Conservation (phyloP, 2,113 vertebrate genomes). For the Cyprinodon variegatus region DNA sequence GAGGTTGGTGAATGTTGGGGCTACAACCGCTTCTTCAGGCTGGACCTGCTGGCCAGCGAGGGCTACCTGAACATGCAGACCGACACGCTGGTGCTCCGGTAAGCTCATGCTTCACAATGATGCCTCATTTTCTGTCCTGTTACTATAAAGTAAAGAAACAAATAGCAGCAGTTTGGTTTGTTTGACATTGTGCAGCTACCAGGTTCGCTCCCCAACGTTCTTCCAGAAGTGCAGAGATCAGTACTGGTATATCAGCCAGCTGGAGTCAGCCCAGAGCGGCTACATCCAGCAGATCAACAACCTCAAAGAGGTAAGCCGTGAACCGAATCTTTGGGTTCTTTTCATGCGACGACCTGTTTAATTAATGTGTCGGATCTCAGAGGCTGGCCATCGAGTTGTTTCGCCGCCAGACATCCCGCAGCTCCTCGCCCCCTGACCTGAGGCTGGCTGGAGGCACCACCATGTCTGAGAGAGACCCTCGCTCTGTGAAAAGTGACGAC, state of each 20-base stretch:
- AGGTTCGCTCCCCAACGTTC: constrained; percentile 97
- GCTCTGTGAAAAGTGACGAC: constrained; percentile 77
- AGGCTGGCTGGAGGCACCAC: constrained; percentile 82
- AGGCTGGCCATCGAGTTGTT: constrained; percentile 94
- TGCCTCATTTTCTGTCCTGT: not conserved
- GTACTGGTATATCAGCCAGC: constrained; percentile 97
- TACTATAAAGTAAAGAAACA: not conserved
- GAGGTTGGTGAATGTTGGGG: constrained; percentile 99
- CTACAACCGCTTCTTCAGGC: constrained; percentile 97
- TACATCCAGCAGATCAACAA: constrained; percentile 98
- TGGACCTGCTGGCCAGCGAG: constrained; percentile 96
- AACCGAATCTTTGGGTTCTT: not conserved
- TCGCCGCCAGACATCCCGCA: constrained; percentile 89
- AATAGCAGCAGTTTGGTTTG: not conserved
- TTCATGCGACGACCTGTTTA: not conserved
- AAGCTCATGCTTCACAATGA: constrained; percentile 3
- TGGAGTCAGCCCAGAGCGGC: constrained; percentile 92
- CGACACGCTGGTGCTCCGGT: constrained; percentile 96
- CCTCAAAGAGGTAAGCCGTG: constrained; percentile 89
- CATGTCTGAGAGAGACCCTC: constrained; percentile 81
- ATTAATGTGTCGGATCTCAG: constrained; percentile 73
- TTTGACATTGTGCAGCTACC: constrained; percentile 83
- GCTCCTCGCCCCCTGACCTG: constrained; percentile 90
- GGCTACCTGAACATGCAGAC: constrained; percentile 96
- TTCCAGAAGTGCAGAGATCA: constrained; percentile 99